Percentiles rank a stretch among this genome's conserved stretches.
Evolutionary conservation across 2,888 invertebrate genomes (phyloP).

Genomic region (Acrobasis suavella): DNA sequence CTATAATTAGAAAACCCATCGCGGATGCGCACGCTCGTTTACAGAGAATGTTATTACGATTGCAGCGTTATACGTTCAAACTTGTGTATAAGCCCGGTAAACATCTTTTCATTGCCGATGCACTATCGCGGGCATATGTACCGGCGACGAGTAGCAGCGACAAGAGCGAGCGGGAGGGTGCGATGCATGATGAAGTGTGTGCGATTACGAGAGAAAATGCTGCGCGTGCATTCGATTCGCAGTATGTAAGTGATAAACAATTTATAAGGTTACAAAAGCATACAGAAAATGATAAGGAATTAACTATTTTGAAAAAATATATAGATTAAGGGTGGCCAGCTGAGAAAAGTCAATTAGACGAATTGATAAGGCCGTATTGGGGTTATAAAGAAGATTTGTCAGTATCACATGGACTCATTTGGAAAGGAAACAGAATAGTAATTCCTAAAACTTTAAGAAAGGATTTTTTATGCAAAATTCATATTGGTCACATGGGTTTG

Average conservation of each 20-base stretch:
- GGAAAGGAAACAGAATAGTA: slow-evolving; percentile 23
- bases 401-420: slow-evolving; percentile 17
- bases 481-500: slow-evolving; percentile 14
- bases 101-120: slow-evolving; percentile 33
- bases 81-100: slow-evolving; percentile 30
- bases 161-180: slow-evolving; percentile 14
- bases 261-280: slow-evolving; percentile 28
- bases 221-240: neutral
- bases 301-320: neutral
- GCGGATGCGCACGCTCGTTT: slow-evolving; percentile 25
- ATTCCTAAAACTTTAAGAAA: slow-evolving; percentile 11
- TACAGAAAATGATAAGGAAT: slow-evolving; percentile 22
- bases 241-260: slow-evolving; percentile 26
- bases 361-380: slow-evolving; percentile 11
- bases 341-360: neutral
- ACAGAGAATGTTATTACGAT: slow-evolving; percentile 29
- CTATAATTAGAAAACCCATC: slow-evolving; percentile 29
- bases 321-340: neutral
- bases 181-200: slow-evolving; percentile 26
- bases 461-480: slow-evolving; percentile 16
- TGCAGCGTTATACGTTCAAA: slow-evolving; percentile 25
- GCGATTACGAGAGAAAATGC: slow-evolving; percentile 18
- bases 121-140: slow-evolving; percentile 30
- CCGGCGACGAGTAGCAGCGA: neutral
- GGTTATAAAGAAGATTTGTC: slow-evolving; percentile 22